Evolutionary conservation across 2,113 vertebrate genomes (phyloP).

Genomic region (Ovis aries): ARS-UI_Ramb_v3.0 NC_056060.1:97577001-97577500

Average conservation of each 20-base stretch:
- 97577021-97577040: background rate
- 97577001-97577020: background rate
- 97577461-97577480: slow-evolving; percentile 67
- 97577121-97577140: background rate
- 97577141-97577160: background rate
- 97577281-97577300: background rate
- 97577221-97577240: background rate
- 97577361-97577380: slow-evolving; percentile 10
- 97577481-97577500: slow-evolving; percentile 74
- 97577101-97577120: background rate
- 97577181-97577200: background rate
- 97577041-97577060: background rate
- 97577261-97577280: background rate
- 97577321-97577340: background rate
- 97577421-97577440: slow-evolving; percentile 59
- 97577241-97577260: background rate
- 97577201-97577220: background rate
- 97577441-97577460: slow-evolving; percentile 67
- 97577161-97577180: background rate
- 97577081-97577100: background rate
- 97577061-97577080: background rate
- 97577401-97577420: slow-evolving; percentile 61
- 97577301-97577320: background rate
- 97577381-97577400: slow-evolving; percentile 49
- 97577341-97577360: background rate